Base-by-base conservation (phyloP, 2,113 vertebrate species). In the Calypte anna region DNA sequence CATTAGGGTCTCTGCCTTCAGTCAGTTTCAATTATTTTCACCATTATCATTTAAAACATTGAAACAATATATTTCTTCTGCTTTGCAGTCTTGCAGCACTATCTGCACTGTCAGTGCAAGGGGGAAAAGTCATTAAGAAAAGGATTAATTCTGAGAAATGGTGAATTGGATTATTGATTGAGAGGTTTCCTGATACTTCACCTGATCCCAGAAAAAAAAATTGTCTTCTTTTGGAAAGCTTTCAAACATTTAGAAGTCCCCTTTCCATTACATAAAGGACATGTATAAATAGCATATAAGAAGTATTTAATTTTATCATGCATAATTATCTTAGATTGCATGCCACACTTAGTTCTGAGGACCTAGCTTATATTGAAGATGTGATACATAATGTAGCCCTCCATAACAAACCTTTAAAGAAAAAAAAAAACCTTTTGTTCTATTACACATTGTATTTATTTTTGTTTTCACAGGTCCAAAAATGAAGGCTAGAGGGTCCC, bases 61-160 rank as follows among this genome's bases (percentile, higher is more conserved):
- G 19, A 89, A 91, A 54, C 1, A 54, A 50, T 30, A 27, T 58
- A 36, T 76, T 85, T 82, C 8, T 88, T 86, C 84, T 17, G 14
- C 12, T 91, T 62, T 91, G 12, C n/a, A 69, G 43, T 9, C 15
- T 58, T 76, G 24, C 20, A 73, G 24, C 14, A 38, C 51, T 83
- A 28, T 73, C 68, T 62, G 33, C 11, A 64, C 18, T 82, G 46
- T 33, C 40, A 76, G 14, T 38, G 18, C 12, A 72, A 76, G 7
- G 4, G 2, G 2, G 8, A n/a, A 83, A 79, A 46, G 28, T 46
- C 28, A 66, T 69, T 92, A 90, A 46, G 24, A 83, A 94, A 74
- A 81, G 14, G 38, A 82, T 85, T 89, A 87, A 91, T 91, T 80
- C 46, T 80, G 46, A 82, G 67, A 91, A 94, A 82, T 59, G 23